Percentiles rank a stretch among this genome's conserved stretches.
These are phyloP conservation scores for Chironomus riparius DNA, from an alignment of 2,888 invertebrate species.

Conservation along the genomic window DNA sequence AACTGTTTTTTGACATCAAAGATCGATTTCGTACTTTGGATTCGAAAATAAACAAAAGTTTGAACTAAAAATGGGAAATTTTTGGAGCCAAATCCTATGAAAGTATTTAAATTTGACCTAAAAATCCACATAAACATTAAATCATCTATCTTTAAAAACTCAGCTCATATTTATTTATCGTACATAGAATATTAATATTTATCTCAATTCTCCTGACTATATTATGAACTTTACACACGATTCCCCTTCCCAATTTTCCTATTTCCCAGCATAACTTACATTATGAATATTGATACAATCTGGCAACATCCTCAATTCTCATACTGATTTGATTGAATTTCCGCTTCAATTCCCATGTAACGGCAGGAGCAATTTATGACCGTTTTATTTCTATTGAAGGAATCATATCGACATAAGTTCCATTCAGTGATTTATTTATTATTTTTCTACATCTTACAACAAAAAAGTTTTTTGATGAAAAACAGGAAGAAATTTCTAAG, in stretches of 20 bases:
- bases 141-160: no score
- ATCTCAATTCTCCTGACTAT: not conserved
- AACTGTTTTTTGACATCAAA: no score
- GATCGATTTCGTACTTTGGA: no score
- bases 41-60: no score
- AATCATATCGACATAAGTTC: not conserved
- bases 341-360: constrained; percentile 13
- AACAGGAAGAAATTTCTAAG: not conserved
- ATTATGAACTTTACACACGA: not conserved
- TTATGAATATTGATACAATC: constrained; percentile 2
- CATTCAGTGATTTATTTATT: not conserved
- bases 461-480: not conserved
- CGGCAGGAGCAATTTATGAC: not conserved
- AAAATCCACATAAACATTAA: no score
- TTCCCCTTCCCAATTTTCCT: not conserved
- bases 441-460: not conserved
- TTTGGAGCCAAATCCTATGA: no score
- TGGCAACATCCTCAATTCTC: not conserved
- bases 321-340: constrained; percentile 26
- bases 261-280: not conserved
- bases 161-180: no score
- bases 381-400: not conserved
- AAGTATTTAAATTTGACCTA: no score
- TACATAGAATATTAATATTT: not conserved
- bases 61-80: no score